Evolutionary conservation across 2,888 invertebrate species (phyloP).

Genomic region (Chirona hameri): DNA sequence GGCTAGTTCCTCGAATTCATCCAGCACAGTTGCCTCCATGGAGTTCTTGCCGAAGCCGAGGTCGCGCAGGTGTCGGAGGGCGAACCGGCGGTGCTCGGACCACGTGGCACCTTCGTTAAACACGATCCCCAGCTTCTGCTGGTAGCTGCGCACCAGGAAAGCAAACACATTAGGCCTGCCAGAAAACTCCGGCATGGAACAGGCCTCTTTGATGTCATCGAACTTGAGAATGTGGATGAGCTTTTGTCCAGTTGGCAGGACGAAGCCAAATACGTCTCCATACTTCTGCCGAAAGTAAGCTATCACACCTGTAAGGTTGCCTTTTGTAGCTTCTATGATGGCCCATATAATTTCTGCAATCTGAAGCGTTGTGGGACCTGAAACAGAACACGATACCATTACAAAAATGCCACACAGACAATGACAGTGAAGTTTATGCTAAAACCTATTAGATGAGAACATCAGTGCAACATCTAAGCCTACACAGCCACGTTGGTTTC

Average conservation of each 20-base stretch:
- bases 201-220: not conserved
- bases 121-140: not conserved
- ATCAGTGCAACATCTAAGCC: no score
- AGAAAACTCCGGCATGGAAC: not conserved
- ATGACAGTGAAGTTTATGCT: no score
- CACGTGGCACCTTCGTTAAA: not conserved
- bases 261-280: not conserved
- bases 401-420: no score
- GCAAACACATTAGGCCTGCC: not conserved
- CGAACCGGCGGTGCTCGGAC: not conserved
- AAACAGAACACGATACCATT: no score
- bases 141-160: not conserved
- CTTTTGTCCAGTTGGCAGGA: not conserved
- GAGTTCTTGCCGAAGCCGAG: not conserved
- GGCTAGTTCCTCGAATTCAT: not conserved
- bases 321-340: no score
- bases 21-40: not conserved
- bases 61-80: not conserved
- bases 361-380: no score
- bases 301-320: not conserved
- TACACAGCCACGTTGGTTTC: no score
- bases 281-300: not conserved
- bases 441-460: no score
- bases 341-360: no score
- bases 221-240: not conserved